phyloP scores from a whole-genome alignment of 1,140 invertebrate species.

The Frieseomelitta varia region DNA sequence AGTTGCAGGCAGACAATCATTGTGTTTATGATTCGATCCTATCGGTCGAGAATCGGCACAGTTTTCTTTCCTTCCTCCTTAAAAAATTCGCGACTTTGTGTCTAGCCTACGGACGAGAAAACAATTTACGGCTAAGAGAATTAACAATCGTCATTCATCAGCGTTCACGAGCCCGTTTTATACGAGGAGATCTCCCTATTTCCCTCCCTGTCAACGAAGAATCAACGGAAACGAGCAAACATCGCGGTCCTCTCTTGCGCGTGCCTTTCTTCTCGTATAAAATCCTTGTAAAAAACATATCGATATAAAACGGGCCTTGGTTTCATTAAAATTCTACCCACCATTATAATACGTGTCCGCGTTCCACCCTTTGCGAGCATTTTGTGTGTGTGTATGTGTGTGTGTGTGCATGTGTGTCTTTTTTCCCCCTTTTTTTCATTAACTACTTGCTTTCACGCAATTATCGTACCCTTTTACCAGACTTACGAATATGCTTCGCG shows the following conservation, averaged over 20 bases:
- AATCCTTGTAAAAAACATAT: constrained; percentile 37
- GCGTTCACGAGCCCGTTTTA: constrained; percentile 34
- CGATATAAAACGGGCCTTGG: constrained; percentile 39
- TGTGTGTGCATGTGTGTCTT: too few relatives aligned
- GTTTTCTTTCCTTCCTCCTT: too few relatives aligned
- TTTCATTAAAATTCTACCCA: constrained; percentile 44
- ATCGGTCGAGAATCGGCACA: not conserved
- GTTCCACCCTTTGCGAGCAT: constrained; percentile 39
- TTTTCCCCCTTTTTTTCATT: not conserved
- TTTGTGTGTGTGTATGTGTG: not conserved
- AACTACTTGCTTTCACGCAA: constrained; percentile 30
- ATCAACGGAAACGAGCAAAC: constrained; percentile 37
- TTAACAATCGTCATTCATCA: constrained; percentile 24
- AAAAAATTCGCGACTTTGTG: constrained; percentile 4
- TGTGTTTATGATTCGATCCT: not conserved
- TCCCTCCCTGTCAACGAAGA: constrained; percentile 1
- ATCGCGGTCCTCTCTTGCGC: not conserved
- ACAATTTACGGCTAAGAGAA: constrained; percentile 35
- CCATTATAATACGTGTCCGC: constrained; percentile 32
- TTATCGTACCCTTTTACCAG: constrained; percentile 40
- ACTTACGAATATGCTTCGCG: not conserved
- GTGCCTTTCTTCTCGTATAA: constrained; percentile 17
- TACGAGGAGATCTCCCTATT: not conserved
- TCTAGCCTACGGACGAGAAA: constrained; percentile 36
- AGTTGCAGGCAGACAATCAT: constrained; percentile 13